These are phyloP conservation scores for Numenius arquata DNA, from an alignment of 2,113 vertebrate genomes.

Conservation along the genomic window DNA sequence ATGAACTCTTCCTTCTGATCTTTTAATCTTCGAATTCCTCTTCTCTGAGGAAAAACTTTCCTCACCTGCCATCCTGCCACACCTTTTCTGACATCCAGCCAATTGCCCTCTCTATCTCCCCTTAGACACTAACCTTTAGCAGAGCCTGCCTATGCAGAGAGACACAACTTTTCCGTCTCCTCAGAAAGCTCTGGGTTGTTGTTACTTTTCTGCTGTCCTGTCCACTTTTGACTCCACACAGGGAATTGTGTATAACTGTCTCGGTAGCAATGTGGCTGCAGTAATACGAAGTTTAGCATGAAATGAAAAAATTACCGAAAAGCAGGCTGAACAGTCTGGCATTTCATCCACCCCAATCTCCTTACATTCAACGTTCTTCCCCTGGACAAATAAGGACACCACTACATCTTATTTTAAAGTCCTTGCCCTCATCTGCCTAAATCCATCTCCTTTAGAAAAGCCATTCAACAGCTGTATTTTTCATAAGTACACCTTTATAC, in stretches of 20 bases:
- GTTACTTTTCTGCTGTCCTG: neutral
- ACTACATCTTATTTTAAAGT: neutral
- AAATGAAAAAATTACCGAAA: neutral
- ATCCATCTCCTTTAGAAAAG: neutral
- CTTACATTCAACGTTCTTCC: neutral
- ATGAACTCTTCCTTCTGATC: conserved; percentile 8
- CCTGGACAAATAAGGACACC: neutral
- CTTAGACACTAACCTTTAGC: neutral
- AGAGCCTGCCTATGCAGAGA: neutral
- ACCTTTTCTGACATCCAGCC: neutral
- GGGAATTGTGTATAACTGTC: neutral
- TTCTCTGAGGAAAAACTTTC: neutral
- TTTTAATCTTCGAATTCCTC: neutral
- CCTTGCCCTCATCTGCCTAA: neutral
- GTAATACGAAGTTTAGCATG: neutral
- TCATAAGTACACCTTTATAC: neutral
- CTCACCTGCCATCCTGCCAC: neutral
- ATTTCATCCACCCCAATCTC: neutral
- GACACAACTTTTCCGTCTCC: neutral
- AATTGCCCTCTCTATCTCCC: neutral
- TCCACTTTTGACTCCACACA: neutral
- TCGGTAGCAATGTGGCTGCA: neutral
- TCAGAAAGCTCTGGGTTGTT: neutral
- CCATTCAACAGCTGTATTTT: neutral
- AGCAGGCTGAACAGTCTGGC: neutral